Percentiles rank a stretch among this genome's conserved stretches.
Evolutionary conservation across 2,888 invertebrate genomes (phyloP).

Genomic region (Drosophila pseudotalamancana): DNA sequence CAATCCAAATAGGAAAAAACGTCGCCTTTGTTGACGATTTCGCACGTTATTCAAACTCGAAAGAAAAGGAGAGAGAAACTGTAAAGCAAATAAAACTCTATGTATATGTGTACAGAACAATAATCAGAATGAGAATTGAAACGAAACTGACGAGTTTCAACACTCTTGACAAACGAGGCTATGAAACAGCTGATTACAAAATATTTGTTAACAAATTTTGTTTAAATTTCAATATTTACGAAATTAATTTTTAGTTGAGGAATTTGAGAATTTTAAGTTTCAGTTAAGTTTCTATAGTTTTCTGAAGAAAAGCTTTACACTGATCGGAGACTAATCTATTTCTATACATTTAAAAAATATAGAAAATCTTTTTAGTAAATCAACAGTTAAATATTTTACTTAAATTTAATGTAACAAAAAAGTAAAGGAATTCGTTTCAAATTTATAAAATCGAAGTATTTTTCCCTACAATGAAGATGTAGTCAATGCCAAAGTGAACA

Average conservation of each 20-base stretch:
- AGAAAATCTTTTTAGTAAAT: no score
- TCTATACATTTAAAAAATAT: no score
- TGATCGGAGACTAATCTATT: no score
- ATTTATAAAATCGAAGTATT: no score
- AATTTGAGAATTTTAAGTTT: no score
- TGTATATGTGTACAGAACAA: constrained; percentile 45
- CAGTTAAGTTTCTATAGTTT: no score
- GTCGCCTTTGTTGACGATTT: constrained; percentile 11
- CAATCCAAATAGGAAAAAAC: constrained; percentile 5
- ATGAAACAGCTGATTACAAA: background rate
- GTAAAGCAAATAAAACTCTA: constrained; percentile 49
- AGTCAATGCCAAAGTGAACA: background rate
- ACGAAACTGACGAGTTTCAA: background rate
- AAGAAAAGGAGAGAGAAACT: constrained; percentile 32
- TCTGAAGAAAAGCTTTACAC: no score
- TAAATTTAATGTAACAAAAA: no score
- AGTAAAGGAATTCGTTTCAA: no score
- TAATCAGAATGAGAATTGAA: constrained; percentile 42
- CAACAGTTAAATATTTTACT: no score
- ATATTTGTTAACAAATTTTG: background rate
- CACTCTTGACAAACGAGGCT: constrained; percentile 9
- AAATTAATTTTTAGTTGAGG: no score
- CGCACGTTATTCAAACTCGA: constrained; percentile 15
- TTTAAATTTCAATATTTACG: no score
- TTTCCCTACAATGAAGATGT: background rate